Percentiles rank a stretch among this genome's conserved stretches.
These are phyloP conservation scores for Stratiomys singularior DNA, from an alignment of 2,888 invertebrate genomes.

Conservation along the genomic window DNA sequence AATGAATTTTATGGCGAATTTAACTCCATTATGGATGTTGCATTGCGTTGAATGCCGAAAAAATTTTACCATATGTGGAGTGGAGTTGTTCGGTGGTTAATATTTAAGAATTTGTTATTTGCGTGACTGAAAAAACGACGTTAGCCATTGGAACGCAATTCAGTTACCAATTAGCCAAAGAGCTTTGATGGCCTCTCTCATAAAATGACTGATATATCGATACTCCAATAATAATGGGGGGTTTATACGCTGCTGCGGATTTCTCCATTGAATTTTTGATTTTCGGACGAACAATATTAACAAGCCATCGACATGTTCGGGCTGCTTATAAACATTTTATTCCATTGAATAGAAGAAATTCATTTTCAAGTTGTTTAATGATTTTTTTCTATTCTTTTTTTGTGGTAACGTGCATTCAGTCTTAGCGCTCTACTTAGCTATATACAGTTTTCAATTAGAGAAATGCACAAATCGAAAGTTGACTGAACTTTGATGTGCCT, in stretches of 20 bases:
- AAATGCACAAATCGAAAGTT: conserved; percentile 4
- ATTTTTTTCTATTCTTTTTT: neutral
- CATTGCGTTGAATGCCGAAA: neutral
- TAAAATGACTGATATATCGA: neutral
- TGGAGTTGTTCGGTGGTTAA: neutral
- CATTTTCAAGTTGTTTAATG: neutral
- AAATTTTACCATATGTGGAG: neutral
- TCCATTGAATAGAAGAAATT: too few relatives aligned
- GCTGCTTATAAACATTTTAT: neutral
- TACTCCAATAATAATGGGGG: too few relatives aligned
- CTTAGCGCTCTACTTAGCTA: neutral
- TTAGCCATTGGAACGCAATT: neutral
- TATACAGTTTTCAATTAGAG: neutral
- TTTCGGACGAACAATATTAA: neutral
- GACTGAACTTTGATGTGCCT: neutral
- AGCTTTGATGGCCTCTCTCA: neutral
- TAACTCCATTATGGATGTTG: neutral
- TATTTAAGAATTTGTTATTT: neutral
- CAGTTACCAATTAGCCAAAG: neutral
- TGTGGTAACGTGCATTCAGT: neutral
- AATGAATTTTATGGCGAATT: neutral
- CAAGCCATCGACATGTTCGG: neutral
- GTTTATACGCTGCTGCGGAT: too few relatives aligned
- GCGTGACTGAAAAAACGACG: neutral
- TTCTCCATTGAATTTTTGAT: neutral